Evolutionary conservation across 2,888 invertebrate species (phyloP).

Genomic region (Drosophila suboccidentalis): DNA sequence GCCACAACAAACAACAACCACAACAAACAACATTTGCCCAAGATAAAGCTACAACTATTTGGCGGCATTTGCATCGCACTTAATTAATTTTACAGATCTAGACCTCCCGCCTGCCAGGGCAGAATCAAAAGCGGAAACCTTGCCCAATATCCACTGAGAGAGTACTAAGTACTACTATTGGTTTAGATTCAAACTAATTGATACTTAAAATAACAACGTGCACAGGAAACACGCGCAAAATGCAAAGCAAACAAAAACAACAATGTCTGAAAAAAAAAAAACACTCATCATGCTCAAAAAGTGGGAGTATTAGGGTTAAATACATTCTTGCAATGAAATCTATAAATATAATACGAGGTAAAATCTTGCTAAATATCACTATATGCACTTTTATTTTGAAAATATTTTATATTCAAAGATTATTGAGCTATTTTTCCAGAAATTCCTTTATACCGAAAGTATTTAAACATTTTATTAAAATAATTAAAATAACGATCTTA

Average conservation of each 20-base stretch:
- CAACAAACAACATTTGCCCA: constrained; percentile 8
- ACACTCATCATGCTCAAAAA: neutral
- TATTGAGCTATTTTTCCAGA: neutral
- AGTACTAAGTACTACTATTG: constrained; percentile 13
- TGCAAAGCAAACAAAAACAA: constrained; percentile 11
- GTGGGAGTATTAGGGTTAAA: constrained; percentile 3
- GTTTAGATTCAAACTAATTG: constrained; percentile 40
- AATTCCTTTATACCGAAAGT: too few relatives aligned
- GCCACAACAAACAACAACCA: constrained; percentile 16
- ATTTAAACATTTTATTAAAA: too few relatives aligned
- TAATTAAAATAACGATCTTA: too few relatives aligned
- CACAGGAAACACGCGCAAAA: constrained; percentile 23
- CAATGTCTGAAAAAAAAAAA: neutral
- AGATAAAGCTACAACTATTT: constrained; percentile 49
- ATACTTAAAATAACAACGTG: constrained; percentile 33
- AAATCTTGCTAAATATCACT: neutral
- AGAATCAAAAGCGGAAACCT: constrained; percentile 27
- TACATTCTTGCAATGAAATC: neutral
- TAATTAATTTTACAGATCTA: constrained; percentile 64
- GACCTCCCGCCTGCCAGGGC: constrained; percentile 26
- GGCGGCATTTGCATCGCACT: constrained; percentile 64
- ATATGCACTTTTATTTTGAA: neutral
- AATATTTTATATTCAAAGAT: neutral
- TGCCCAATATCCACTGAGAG: constrained; percentile 47
- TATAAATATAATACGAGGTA: constrained; percentile 3